Base-by-base conservation (phyloP, 2,797 vertebrate genomes). In the Protosalanx chinensis region DNA sequence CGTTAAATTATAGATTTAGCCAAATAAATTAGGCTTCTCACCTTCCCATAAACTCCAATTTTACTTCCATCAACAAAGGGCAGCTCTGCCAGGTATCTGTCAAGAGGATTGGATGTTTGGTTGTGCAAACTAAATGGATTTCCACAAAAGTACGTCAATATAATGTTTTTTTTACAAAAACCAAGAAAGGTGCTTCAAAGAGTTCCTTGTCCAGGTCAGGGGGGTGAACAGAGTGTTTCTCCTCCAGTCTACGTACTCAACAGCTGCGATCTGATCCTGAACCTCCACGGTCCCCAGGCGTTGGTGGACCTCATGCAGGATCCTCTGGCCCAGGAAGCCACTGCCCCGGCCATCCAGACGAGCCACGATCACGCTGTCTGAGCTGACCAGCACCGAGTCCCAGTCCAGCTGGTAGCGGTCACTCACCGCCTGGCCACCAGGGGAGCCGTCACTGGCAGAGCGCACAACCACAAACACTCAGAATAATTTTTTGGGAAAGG, bases 1-100 rank as follows among this genome's bases (percentile, higher is more conserved):
- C 56, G 13, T 27, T 12, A 27, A 27, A 3, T 15, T 60, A 0
- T 13, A 76, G 8, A 67, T 41, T 35, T 65, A 33, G 51, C n/a
- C 29, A 10, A 65, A 56, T 33, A 13, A 69, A 23, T 16, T 2
- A 69, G 8, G 49, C 30, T 0, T 1, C 1, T 74, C 84, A 93
- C 91, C 88, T 91, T 88, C 41, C 92, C 91, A 78, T 90, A 92
- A 74, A 93, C 87, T 27, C 87, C 91, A 18, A 91, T 81, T 81
- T 72, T 88, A 64, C 5, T 87, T 6, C 64, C 79, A 68, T 92
- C 89, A 0, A 93, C 63, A 58, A 89, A 92, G 0, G 88, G 88
- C 0, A 90, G 83, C 32, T 76, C 78, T 62, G 83, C 27, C 70
- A 93, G 81, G 68, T 88, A 79, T 72, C 92, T 93, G 59, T 49